Evolutionary conservation across 2,113 vertebrate genomes (phyloP).

Genomic region (Crotalus tigris): DNA sequence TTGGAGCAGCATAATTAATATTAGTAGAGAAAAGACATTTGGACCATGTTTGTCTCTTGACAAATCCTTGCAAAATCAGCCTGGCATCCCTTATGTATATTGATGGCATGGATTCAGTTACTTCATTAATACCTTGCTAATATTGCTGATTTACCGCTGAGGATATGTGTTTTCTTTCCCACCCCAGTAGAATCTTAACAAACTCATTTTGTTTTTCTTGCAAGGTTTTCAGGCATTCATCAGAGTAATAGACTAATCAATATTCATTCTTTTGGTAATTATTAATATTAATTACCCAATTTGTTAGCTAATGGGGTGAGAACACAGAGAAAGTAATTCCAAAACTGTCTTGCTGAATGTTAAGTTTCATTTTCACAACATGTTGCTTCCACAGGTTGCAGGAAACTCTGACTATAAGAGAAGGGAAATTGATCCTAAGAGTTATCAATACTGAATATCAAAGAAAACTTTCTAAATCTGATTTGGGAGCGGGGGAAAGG

Average conservation of each 20-base stretch:
- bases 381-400: conserved; percentile 28
- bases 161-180: background rate
- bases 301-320: conserved; percentile 29
- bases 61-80: background rate
- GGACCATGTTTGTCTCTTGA: background rate
- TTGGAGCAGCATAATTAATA: background rate
- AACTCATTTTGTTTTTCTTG: conserved; percentile 53
- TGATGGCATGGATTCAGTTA: background rate
- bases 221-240: conserved; percentile 45
- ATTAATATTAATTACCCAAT: conserved; percentile 55
- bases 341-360: conserved; percentile 17
- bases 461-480: background rate
- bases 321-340: conserved; percentile 9
- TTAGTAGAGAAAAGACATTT: background rate
- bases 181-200: conserved; percentile 47
- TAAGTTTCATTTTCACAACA: conserved; percentile 19
- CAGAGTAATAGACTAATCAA: conserved; percentile 53
- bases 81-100: background rate
- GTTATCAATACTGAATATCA: background rate
- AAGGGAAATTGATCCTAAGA: background rate
- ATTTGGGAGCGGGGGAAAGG: background rate
- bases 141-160: background rate
- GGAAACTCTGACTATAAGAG: background rate
- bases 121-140: background rate
- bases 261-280: conserved; percentile 50